Evolutionary conservation across 2,797 vertebrate genomes (phyloP).

Genomic region (Petrocephalus sullivani): DNA sequence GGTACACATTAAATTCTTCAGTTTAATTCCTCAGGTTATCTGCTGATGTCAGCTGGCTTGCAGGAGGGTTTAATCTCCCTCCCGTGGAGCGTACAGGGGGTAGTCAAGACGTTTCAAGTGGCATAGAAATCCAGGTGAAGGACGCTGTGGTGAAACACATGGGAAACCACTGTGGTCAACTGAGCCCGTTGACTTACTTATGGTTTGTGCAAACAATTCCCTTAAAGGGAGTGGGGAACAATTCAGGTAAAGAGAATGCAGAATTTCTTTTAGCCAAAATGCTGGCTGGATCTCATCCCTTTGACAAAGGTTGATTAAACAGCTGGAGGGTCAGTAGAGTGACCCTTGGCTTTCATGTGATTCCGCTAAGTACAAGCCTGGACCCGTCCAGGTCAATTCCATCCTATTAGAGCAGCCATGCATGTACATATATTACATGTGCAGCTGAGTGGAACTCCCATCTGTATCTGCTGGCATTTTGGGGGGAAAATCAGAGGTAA

Average conservation of each 20-base stretch:
- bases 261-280: slow-evolving; percentile 4
- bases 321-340: neutral
- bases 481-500: neutral
- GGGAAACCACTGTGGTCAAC: neutral
- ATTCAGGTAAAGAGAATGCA: neutral
- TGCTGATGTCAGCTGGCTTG: neutral
- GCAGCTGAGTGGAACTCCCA: neutral
- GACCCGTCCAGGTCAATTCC: neutral
- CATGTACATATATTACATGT: neutral
- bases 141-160: neutral
- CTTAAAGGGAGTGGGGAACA: neutral
- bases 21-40: neutral
- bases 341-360: neutral
- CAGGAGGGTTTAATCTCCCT: neutral
- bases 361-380: neutral
- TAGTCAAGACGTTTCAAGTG: neutral
- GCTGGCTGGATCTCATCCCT: slow-evolving; percentile 7
- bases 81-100: neutral
- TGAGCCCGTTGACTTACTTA: neutral
- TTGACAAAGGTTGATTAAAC: neutral
- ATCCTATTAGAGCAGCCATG: slow-evolving; percentile 1
- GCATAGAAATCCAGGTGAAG: neutral
- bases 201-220: neutral
- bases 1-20: neutral
- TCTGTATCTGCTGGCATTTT: neutral